Percentiles rank a stretch among this genome's conserved stretches.
Evolutionary conservation across 2,888 invertebrate species (phyloP).

Genomic region (Drosophila conformis): DNA sequence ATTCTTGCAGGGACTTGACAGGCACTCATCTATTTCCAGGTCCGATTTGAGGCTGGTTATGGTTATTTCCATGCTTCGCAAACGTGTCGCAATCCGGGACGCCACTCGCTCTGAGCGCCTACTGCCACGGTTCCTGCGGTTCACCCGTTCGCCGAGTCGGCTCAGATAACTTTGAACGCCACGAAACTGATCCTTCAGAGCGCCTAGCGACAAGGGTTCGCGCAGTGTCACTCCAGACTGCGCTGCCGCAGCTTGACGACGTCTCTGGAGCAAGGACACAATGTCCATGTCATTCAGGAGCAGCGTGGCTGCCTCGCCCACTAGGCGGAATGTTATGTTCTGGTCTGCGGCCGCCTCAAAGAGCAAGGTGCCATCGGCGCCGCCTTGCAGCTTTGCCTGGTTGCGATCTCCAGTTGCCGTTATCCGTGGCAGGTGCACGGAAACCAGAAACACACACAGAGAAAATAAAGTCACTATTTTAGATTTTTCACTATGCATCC

Average conservation of each 20-base stretch:
- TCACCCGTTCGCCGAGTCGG: slow-evolving; percentile 51
- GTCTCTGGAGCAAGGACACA: slow-evolving; percentile 77
- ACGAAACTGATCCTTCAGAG: slow-evolving; percentile 60
- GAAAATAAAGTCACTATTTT: neutral
- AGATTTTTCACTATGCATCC: slow-evolving; percentile 30
- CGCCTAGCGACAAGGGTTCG: slow-evolving; percentile 43
- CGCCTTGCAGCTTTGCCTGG: slow-evolving; percentile 43
- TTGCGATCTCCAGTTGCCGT: neutral
- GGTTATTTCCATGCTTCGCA: slow-evolving; percentile 41
- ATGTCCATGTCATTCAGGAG: slow-evolving; percentile 90
- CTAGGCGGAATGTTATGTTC: slow-evolving; percentile 90
- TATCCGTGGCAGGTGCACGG: slow-evolving; percentile 5
- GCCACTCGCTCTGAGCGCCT: slow-evolving; percentile 50
- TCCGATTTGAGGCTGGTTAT: slow-evolving; percentile 45
- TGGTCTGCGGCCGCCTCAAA: slow-evolving; percentile 91
- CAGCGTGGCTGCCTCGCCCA: slow-evolving; percentile 89
- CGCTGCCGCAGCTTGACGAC: slow-evolving; percentile 26
- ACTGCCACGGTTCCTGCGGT: slow-evolving; percentile 50
- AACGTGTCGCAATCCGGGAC: slow-evolving; percentile 62
- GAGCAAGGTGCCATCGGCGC: slow-evolving; percentile 90
- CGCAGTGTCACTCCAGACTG: slow-evolving; percentile 8
- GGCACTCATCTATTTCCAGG: slow-evolving; percentile 67
- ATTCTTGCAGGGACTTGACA: slow-evolving; percentile 90
- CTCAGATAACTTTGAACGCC: slow-evolving; percentile 58
- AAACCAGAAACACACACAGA: slow-evolving; percentile 25